A percentile compares a stretch with the other conserved stretches of the same genome.
phyloP scores from a whole-genome alignment of 2,888 invertebrate genomes.

The Agrenia bidenticulata region DNA sequence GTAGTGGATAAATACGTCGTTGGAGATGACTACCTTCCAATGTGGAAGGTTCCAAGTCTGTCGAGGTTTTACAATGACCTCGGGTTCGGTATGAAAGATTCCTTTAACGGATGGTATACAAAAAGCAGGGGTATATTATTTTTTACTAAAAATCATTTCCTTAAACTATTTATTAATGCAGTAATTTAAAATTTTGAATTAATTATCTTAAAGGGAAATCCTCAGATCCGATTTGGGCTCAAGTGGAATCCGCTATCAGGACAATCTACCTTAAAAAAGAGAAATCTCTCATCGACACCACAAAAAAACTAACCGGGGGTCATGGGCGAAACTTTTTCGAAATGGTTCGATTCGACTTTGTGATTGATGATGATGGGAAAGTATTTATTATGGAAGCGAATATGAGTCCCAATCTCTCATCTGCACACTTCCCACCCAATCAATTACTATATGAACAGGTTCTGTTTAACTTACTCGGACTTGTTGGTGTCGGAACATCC shows the following conservation, averaged over 20 bases:
- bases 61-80: slow-evolving; percentile 68
- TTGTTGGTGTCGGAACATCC: slow-evolving; percentile 68
- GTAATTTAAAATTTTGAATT: neutral
- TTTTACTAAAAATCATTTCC: slow-evolving; percentile 5
- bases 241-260: slow-evolving; percentile 75
- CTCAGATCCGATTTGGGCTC: slow-evolving; percentile 73
- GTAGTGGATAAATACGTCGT: slow-evolving; percentile 88
- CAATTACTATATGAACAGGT: slow-evolving; percentile 85
- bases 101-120: slow-evolving; percentile 69
- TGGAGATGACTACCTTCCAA: slow-evolving; percentile 88
- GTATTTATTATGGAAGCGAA: slow-evolving; percentile 93
- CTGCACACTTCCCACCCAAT: slow-evolving; percentile 88
- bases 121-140: neutral
- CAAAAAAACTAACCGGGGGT: slow-evolving; percentile 51
- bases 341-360: slow-evolving; percentile 90
- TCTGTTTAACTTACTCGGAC: slow-evolving; percentile 74
- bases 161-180: no score
- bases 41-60: slow-evolving; percentile 85
- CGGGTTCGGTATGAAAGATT: slow-evolving; percentile 80
- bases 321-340: slow-evolving; percentile 79
- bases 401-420: slow-evolving; percentile 96
- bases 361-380: slow-evolving; percentile 80
- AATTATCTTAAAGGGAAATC: slow-evolving; percentile 62
- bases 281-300: slow-evolving; percentile 64
- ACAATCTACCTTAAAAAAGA: slow-evolving; percentile 72